Evolutionary conservation across 1,140 invertebrate genomes (phyloP).

Genomic region (Hylaeus volcanicus): DNA sequence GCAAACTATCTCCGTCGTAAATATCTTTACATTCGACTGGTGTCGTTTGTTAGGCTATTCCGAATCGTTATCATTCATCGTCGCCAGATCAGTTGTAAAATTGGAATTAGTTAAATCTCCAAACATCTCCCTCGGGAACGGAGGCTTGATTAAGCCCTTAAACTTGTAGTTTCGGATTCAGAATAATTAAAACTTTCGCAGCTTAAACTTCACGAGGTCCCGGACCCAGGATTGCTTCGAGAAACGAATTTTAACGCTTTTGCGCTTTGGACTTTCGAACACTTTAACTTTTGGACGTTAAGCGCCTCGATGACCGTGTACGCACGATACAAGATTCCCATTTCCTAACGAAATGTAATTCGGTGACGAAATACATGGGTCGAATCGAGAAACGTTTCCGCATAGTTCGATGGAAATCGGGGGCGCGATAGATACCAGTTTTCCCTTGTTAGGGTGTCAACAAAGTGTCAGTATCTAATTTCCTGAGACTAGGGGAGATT

Average conservation of each 20-base stretch:
- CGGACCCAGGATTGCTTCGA: neutral
- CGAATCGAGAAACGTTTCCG: neutral
- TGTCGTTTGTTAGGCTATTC: conserved; percentile 14
- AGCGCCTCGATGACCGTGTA: neutral
- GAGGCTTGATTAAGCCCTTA: neutral
- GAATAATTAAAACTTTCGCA: neutral
- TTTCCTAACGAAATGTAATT: too few species aligned
- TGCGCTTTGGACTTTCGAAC: neutral
- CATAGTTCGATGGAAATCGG: neutral
- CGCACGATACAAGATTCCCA: too few species aligned
- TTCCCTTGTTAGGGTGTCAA: too few species aligned
- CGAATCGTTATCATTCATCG: conserved; percentile 6
- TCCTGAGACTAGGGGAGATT: conserved; percentile 25
- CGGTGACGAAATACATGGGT: too few species aligned
- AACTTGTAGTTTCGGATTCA: neutral
- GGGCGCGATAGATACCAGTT: too few species aligned
- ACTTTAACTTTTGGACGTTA: neutral
- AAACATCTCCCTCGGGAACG: neutral
- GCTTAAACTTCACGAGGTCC: neutral
- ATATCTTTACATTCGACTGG: too few species aligned
- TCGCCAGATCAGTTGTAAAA: neutral
- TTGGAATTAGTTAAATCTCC: neutral
- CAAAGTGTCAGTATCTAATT: conserved; percentile 19
- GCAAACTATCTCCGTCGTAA: too few species aligned
- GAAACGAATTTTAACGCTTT: neutral